Percentiles rank a stretch among this genome's conserved stretches.
Conservation (phyloP, 2,113 vertebrate species). For the Phalacrocorax brasilianus region DNA sequence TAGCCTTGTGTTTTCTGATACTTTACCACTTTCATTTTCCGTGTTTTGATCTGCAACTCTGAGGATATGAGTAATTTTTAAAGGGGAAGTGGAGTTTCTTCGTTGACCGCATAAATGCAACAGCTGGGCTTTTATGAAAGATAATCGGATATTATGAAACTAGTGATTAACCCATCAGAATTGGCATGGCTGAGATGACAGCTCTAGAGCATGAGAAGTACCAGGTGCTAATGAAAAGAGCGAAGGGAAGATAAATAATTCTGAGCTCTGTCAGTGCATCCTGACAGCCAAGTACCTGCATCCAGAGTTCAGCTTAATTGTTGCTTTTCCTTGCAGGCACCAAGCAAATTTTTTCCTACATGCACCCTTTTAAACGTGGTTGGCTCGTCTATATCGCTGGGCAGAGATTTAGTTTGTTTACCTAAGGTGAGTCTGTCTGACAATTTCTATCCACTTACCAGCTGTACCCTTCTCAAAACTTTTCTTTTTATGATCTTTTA, state of each 20-base stretch:
- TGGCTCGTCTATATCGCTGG: neutral
- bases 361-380: neutral
- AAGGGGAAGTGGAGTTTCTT: conserved; percentile 30
- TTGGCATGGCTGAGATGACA: neutral
- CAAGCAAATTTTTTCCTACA: neutral
- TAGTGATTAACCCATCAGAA: neutral
- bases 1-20: neutral
- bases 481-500: neutral
- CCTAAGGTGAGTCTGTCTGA: neutral
- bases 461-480: neutral
- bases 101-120: conserved; percentile 2
- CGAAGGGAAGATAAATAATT: neutral
- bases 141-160: neutral
- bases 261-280: neutral
- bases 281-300: neutral
- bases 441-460: neutral
- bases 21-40: neutral
- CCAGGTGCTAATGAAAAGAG: neutral
- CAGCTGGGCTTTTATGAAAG: conserved; percentile 10
- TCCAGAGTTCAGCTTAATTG: neutral
- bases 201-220: neutral
- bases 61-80: neutral
- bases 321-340: neutral
- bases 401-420: neutral
- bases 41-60: neutral